These are phyloP conservation scores for Acromyrmex heyeri DNA, from an alignment of 1,140 invertebrate genomes.

Conservation along the genomic window DNA sequence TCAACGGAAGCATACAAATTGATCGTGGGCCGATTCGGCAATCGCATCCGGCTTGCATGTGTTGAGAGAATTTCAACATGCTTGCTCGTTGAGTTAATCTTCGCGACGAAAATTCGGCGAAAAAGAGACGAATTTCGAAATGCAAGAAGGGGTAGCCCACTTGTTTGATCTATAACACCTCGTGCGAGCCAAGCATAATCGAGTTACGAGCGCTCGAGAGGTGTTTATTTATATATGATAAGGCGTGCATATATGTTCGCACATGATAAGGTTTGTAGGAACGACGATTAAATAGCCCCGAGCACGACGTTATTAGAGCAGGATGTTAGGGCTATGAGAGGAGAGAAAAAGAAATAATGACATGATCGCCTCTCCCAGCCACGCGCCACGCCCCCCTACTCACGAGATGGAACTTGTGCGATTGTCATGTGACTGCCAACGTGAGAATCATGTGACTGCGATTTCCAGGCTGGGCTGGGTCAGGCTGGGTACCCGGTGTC, in stretches of 20 bases:
- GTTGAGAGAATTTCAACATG: not conserved
- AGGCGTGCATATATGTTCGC: not conserved
- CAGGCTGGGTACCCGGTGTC: constrained; percentile 55
- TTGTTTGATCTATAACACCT: not conserved
- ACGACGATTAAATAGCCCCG: not conserved
- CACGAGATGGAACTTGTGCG: constrained; percentile 80
- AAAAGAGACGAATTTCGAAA: not conserved
- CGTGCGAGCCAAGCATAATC: not conserved
- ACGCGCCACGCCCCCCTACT: constrained; percentile 78
- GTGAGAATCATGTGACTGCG: constrained; percentile 83
- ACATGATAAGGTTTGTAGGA: constrained; percentile 1
- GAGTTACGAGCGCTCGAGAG: not conserved
- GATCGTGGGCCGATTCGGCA: not conserved
- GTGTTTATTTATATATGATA: constrained; percentile 45
- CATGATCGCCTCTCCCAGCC: constrained; percentile 46
- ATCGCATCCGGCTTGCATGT: not conserved
- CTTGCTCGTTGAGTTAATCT: not conserved
- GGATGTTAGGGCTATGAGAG: not conserved
- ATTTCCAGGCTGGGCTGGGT: constrained; percentile 68
- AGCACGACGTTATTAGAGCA: not conserved
- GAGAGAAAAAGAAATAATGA: constrained; percentile 1
- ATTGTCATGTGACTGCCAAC: constrained; percentile 84
- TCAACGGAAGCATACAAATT: not conserved
- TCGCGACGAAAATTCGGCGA: not conserved
- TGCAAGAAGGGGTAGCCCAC: not conserved